phyloP scores from a whole-genome alignment of 2,888 invertebrate species.

The Aporophyla lueneburgensis region DNA sequence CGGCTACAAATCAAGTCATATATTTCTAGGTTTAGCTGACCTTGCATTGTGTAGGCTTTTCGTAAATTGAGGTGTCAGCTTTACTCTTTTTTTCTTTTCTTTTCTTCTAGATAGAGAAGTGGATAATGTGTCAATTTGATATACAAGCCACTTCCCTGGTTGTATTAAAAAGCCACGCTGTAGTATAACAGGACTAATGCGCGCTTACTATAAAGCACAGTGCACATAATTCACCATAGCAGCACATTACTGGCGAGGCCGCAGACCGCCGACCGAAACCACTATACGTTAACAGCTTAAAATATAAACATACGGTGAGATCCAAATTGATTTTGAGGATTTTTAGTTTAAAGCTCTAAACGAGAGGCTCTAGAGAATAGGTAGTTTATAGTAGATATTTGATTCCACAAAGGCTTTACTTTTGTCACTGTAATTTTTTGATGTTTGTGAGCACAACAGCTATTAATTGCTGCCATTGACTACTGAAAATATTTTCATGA shows the following conservation, averaged over 20 bases:
- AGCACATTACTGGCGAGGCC: conserved; percentile 37
- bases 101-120: too few relatives aligned
- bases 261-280: conserved; percentile 53
- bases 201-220: conserved; percentile 40
- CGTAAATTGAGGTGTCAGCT: too few relatives aligned
- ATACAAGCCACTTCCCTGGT: background rate
- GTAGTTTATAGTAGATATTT: background rate
- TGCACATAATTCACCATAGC: conserved; percentile 39
- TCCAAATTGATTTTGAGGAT: conserved; percentile 29
- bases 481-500: background rate
- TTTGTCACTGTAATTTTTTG: background rate
- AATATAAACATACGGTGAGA: conserved; percentile 42
- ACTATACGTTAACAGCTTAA: conserved; percentile 51
- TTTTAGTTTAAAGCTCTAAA: conserved; percentile 18
- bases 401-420: background rate
- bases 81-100: too few relatives aligned
- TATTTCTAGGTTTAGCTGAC: too few relatives aligned
- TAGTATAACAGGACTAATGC: conserved; percentile 7
- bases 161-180: background rate
- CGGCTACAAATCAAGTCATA: too few relatives aligned
- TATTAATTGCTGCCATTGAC: background rate
- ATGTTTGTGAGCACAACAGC: background rate
- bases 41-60: too few relatives aligned
- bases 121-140: background rate
- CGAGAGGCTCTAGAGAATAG: background rate